Evolutionary conservation across 2,797 vertebrate genomes (phyloP), one percentile per base, ranked within the genome.

Genomic region (Momotus momota): DNA sequence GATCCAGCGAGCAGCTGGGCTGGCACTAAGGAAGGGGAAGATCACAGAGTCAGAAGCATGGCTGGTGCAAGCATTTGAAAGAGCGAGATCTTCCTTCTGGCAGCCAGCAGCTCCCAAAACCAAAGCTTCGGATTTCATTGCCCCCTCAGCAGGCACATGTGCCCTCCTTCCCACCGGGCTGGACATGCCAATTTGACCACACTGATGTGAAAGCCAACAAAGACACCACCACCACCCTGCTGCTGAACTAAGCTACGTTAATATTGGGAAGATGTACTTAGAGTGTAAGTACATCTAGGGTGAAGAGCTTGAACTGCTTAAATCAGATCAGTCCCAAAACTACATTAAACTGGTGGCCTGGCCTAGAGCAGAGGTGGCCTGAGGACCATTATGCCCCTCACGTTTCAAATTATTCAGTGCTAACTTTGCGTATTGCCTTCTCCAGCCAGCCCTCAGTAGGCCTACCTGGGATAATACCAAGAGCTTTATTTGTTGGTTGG

Each of bases 171-270:
- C 67, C 62, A 46, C 23, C 6, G 1, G 33, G 77, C 60, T 66
- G 19, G 29, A 25, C 1, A 3, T 1, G 3, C 25, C 35, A 29
- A 25, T 31, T 11, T 6, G 1, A 27, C 55, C 90, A 85, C 13
- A 7, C 9, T 1, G 12, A n/a, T 49, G 64, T 16, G 10, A 61
- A 91, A 91, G 23, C 11, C 60, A 58, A 43, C 14, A 38, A 7
- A 81, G 33, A 26, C 23, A 2, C 15, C 27, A 22, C 13, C 18
- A 3, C 14, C 1, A 0, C 25, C 23, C 6, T 25, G 51, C 1
- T 27, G 31, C 27, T 72, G 61, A 86, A 7, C 54, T 45, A 10
- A 55, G 35, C 4, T 6, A 25, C 2, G 0, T 31, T 20, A 31
- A 25, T 7, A 3, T 0, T 58, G 27, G 12, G 20, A 86, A 49